These are phyloP conservation scores for Tineola bisselliella DNA, from an alignment of 2,888 invertebrate species.

Conservation along the genomic window DNA sequence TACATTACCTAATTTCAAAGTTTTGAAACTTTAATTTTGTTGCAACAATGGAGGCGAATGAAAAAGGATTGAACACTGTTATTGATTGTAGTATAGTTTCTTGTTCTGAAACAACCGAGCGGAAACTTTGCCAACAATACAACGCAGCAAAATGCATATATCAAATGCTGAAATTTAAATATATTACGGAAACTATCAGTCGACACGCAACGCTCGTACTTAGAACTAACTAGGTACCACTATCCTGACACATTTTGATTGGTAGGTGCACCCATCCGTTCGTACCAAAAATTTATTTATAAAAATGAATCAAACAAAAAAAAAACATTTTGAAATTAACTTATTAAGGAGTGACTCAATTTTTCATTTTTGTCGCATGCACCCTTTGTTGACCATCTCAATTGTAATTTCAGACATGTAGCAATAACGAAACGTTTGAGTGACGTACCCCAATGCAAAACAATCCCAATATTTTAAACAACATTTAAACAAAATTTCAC, in stretches of 20 bases:
- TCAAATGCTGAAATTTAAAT: not conserved
- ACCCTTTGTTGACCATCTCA: not conserved
- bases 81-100: conserved; percentile 42
- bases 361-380: not conserved
- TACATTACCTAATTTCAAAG: conserved; percentile 12
- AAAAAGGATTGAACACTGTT: conserved; percentile 34
- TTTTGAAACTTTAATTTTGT: conserved; percentile 28
- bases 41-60: conserved; percentile 26
- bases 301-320: not conserved
- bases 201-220: no score
- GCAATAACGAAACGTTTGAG: conserved; percentile 53
- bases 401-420: conserved; percentile 43
- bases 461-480: conserved; percentile 2
- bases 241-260: no score
- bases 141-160: not conserved
- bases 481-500: not conserved
- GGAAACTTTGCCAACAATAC: conserved; percentile 14
- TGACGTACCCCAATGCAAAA: conserved; percentile 32
- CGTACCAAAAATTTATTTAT: no score
- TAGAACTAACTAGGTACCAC: no score
- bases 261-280: no score
- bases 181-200: not conserved
- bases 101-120: conserved; percentile 21
- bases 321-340: not conserved
- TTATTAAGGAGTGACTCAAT: not conserved